phyloP scores from a whole-genome alignment of 2,888 invertebrate species.

The Trichopria drosophilae region DNA sequence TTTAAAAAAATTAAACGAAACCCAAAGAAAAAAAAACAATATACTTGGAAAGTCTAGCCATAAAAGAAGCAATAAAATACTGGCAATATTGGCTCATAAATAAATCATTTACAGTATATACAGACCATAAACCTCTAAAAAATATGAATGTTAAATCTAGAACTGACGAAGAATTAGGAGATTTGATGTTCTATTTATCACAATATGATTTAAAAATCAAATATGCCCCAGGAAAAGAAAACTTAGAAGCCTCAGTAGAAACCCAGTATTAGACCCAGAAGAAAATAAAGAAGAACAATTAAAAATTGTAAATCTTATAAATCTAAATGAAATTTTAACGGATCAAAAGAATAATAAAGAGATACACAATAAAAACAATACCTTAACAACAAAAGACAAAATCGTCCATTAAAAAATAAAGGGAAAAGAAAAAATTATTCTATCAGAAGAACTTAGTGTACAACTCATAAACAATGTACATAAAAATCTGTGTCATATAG shows the following conservation, averaged over 20 bases:
- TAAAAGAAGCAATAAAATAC: slow-evolving; percentile 38
- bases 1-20: slow-evolving; percentile 31
- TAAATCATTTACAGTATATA: background rate
- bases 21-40: slow-evolving; percentile 31
- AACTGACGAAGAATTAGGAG: slow-evolving; percentile 15
- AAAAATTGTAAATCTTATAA: slow-evolving; percentile 33
- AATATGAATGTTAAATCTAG: slow-evolving; percentile 19
- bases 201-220: slow-evolving; percentile 20
- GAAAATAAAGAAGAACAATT: slow-evolving; percentile 31
- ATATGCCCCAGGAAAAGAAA: slow-evolving; percentile 35
- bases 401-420: slow-evolving; percentile 23
- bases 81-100: slow-evolving; percentile 37
- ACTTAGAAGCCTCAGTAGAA: slow-evolving; percentile 36
- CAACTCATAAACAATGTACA: slow-evolving; percentile 23
- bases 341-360: slow-evolving; percentile 31
- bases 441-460: slow-evolving; percentile 29
- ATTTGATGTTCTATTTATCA: slow-evolving; percentile 3
- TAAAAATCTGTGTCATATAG: slow-evolving; percentile 24
- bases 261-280: slow-evolving; percentile 31
- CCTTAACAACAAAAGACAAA: slow-evolving; percentile 18
- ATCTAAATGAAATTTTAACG: slow-evolving; percentile 24
- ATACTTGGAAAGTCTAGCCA: slow-evolving; percentile 38
- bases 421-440: slow-evolving; percentile 29
- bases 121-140: slow-evolving; percentile 5
- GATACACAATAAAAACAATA: slow-evolving; percentile 21